A percentile compares a stretch with the other conserved stretches of the same genome.
Evolutionary conservation across 2,888 invertebrate genomes (phyloP).

Genomic region (Piscicola geometra): DNA sequence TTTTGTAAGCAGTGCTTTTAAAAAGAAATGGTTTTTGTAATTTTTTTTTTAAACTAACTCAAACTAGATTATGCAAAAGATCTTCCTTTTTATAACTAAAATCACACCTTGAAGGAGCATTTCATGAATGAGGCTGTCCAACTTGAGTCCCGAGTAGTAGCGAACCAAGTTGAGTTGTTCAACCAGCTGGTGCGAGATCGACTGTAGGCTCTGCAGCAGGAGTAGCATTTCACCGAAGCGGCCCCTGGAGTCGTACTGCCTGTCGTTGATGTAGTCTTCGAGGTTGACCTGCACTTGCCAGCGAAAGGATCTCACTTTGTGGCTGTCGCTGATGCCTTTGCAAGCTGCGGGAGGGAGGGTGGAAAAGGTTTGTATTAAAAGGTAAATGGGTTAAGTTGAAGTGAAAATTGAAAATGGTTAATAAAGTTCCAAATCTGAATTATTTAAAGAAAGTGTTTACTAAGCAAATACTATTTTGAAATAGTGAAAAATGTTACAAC

Average conservation of each 20-base stretch:
- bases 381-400: too few species aligned
- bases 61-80: background rate
- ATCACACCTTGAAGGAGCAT: slow-evolving; percentile 83
- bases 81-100: background rate
- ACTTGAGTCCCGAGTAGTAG: slow-evolving; percentile 84
- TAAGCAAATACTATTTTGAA: too few species aligned
- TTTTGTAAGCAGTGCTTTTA: too few species aligned
- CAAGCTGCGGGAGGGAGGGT: slow-evolving; percentile 66
- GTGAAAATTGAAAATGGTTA: too few species aligned
- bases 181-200: slow-evolving; percentile 96
- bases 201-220: slow-evolving; percentile 86
- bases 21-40: background rate
- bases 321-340: slow-evolving; percentile 77
- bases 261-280: slow-evolving; percentile 92
- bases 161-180: slow-evolving; percentile 95
- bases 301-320: slow-evolving; percentile 78
- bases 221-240: slow-evolving; percentile 88
- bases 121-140: slow-evolving; percentile 87
- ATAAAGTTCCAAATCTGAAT: too few species aligned
- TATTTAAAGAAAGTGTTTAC: too few species aligned
- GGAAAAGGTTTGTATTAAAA: background rate
- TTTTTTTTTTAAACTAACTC: background rate
- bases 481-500: too few species aligned
- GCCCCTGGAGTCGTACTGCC: slow-evolving; percentile 82
- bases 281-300: slow-evolving; percentile 84